Evolutionary conservation across 2,797 vertebrate species (phyloP).

Genomic region (Chrosomus eos): DNA sequence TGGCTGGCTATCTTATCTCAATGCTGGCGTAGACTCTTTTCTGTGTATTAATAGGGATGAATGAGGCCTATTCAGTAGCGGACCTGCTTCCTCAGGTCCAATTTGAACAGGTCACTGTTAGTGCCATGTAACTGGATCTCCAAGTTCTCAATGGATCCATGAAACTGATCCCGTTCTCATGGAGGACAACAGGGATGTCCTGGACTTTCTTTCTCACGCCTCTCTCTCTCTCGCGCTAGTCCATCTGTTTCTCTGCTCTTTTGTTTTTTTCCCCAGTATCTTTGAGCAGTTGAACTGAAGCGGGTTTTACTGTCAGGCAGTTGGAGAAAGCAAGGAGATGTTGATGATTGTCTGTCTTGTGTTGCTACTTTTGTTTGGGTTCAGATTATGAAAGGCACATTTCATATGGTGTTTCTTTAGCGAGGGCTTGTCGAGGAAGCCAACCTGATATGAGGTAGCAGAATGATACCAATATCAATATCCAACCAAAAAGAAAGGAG

Average conservation of each 20-base stretch:
- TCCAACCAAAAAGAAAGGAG: conserved; percentile 26
- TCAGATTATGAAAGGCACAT: conserved; percentile 26
- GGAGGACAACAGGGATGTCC: conserved; percentile 68
- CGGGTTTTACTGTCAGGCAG: conserved; percentile 20
- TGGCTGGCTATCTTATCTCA: conserved; percentile 73
- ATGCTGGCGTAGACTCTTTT: conserved; percentile 68
- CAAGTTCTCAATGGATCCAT: conserved; percentile 72
- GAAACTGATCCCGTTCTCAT: conserved; percentile 73
- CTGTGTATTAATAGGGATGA: conserved; percentile 66
- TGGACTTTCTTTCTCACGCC: conserved; percentile 33
- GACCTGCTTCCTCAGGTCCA: conserved; percentile 64
- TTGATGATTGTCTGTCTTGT: conserved; percentile 36
- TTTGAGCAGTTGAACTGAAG: conserved; percentile 37
- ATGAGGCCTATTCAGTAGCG: conserved; percentile 65
- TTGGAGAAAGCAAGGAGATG: conserved; percentile 1
- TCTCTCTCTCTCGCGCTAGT: neutral
- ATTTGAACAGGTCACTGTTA: conserved; percentile 68
- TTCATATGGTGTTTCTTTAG: conserved; percentile 8
- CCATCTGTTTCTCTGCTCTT: conserved; percentile 37
- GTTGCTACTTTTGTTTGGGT: conserved; percentile 42
- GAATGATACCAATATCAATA: conserved; percentile 14
- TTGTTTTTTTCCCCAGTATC: neutral
- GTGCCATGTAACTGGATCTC: conserved; percentile 77
- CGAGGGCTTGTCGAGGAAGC: neutral
- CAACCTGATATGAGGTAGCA: neutral